phyloP scores from a whole-genome alignment of 2,113 vertebrate genomes.

The Miniopterus natalensis region DNA sequence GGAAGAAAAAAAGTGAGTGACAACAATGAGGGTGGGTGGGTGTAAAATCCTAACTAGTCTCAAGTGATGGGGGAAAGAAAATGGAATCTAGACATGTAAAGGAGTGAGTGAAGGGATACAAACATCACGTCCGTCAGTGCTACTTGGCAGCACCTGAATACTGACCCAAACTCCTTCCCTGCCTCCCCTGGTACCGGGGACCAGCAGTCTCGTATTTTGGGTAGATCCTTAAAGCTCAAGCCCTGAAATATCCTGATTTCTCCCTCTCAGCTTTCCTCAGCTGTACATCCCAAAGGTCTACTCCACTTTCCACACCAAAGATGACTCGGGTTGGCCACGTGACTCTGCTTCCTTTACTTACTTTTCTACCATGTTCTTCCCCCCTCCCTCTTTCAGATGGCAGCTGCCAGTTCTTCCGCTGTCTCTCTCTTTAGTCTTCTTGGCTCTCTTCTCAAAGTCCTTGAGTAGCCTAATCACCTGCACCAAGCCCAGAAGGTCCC shows the following conservation, averaged over 20 bases:
- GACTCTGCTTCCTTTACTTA: background rate
- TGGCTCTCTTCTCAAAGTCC: background rate
- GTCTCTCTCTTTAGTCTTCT: background rate
- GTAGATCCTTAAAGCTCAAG: no score
- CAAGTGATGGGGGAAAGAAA: background rate
- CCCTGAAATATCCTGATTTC: rapidly evolving
- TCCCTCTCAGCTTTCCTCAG: background rate
- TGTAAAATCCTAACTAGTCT: background rate
- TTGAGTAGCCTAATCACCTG: background rate
- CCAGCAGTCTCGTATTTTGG: rapidly evolving
- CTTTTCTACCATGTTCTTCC: background rate
- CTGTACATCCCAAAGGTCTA: background rate
- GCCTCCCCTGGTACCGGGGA: rapidly evolving
- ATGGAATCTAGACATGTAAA: background rate
- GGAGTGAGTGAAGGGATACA: background rate
- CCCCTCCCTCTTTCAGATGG: background rate
- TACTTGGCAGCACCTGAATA: background rate
- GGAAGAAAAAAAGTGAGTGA: background rate
- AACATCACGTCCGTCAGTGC: rapidly evolving
- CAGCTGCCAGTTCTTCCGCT: background rate
- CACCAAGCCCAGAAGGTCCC: background rate
- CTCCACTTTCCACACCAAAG: background rate
- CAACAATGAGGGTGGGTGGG: background rate
- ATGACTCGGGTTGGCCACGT: background rate
- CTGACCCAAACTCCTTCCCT: background rate